Base-by-base conservation (phyloP, 2,888 invertebrate species). In the Sesamia inferens region DNA sequence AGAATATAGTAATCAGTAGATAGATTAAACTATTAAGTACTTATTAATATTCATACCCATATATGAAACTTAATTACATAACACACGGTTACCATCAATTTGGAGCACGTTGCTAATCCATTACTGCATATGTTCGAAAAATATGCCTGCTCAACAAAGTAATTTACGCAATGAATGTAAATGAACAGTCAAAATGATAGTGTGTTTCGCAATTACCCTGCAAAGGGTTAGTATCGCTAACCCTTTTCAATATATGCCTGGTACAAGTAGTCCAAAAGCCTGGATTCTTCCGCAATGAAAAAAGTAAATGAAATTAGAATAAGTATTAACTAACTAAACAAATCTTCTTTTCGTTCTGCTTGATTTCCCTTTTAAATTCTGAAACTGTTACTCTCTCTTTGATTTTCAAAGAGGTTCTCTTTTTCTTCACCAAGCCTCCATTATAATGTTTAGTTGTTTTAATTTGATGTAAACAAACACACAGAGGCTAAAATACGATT, bases 211-310 rank as follows among this genome's bases (percentile, higher is more conserved):
- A 31, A 31, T 2, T 31, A 2, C 31, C 31, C 31, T 31, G 31
- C 31, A 31, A 31, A 31, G 2, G 2, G 31, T 31, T 31, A 31
- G 31, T 31, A 31, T 19, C 24, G 10, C 14, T 68, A 57, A 13
- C 24, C 24, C 57, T 58, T 58, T 63, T 24, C 78, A 77, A 73
- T 22, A n/a, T 64, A 3, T 48, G 13, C 31, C 8, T 51, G 8
- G 44, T 58, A 66, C 63, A 79, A 31, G 66, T 80, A 67, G 54
- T n/a, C 13, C 11, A 55, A 11, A 42, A 62, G 55, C 3, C 31
- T 16, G 61, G 55, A 61, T 78, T 11, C 31, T 71, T 76, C 19
- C 64, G 54, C 1, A 55, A 76, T 13, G 24, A 69, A 22, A 71
- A 64, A 3, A 16, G 77, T 74, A 48, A 74, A 66, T 67, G 2